These are phyloP conservation scores for Hydropotes inermis DNA, from an alignment of 2,113 vertebrate species.

Conservation along the genomic window DNA sequence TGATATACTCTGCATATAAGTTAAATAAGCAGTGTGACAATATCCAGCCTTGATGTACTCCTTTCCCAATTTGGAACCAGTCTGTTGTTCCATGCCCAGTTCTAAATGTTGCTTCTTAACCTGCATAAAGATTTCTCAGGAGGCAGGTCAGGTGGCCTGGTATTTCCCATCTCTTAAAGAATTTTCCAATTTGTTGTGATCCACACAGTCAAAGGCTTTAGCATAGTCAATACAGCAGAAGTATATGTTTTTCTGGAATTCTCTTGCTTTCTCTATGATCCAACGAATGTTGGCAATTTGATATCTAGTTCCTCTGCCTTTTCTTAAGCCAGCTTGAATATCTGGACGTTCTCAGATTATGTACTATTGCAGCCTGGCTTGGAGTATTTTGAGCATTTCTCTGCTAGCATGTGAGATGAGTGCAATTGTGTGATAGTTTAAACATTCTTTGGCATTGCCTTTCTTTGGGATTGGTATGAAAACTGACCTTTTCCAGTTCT, in stretches of 20 bases:
- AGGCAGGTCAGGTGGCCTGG: neutral
- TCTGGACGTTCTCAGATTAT: neutral
- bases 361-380: neutral
- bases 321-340: neutral
- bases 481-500: neutral
- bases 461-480: neutral
- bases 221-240: neutral
- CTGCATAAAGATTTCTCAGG: neutral
- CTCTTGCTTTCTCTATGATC: neutral
- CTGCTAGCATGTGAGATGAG: neutral
- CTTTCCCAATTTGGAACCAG: neutral
- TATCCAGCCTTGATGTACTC: neutral
- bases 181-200: neutral
- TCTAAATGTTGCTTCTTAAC: neutral
- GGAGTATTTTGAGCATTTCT: neutral
- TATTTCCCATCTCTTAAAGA: neutral
- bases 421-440: neutral
- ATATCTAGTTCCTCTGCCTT: neutral
- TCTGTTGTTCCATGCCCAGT: neutral
- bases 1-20: neutral
- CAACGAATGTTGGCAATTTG: neutral
- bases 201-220: neutral
- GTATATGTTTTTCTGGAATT: neutral
- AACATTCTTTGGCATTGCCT: neutral
- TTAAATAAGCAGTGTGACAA: neutral